These are phyloP conservation scores for Adelosebastes latens DNA, from an alignment of 2,797 vertebrate species.

Conservation along the genomic window DNA sequence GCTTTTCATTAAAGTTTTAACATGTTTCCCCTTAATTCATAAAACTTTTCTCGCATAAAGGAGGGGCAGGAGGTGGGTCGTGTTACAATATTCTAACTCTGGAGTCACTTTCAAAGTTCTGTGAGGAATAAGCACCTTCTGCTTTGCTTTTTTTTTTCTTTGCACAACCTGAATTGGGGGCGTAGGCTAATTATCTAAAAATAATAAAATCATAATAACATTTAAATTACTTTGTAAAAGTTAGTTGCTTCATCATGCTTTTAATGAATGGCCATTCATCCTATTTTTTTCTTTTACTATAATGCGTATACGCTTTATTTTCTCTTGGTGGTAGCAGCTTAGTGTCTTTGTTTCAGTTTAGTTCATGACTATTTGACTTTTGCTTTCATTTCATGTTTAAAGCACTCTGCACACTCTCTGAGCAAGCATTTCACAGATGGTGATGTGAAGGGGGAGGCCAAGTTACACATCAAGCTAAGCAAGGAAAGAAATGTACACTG, in stretches of 20 bases:
- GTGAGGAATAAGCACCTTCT: conserved; percentile 20
- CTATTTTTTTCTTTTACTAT: neutral
- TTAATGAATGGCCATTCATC: neutral
- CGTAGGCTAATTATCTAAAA: conserved; percentile 46
- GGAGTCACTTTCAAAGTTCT: conserved; percentile 65
- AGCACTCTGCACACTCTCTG: neutral
- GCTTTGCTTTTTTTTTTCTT: neutral
- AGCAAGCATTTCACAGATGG: conserved; percentile 16
- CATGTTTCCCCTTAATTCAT: neutral
- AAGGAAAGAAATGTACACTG: neutral
- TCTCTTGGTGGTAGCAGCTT: neutral
- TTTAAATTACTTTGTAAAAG: conserved; percentile 39
- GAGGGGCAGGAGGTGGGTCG: conserved; percentile 23
- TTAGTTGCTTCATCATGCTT: conserved; percentile 8
- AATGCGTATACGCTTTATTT: neutral
- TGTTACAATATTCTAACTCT: neutral
- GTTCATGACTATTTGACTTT: conserved; percentile 3
- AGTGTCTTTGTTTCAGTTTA: neutral
- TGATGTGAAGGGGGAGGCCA: neutral
- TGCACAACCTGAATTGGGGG: conserved; percentile 11
- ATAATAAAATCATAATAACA: conserved; percentile 25
- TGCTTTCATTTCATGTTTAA: conserved; percentile 12
- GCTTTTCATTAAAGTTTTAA: conserved; percentile 4
- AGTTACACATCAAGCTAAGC: neutral
- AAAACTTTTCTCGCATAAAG: conserved; percentile 4